A percentile compares a stretch with the other conserved stretches of the same genome.
These are phyloP conservation scores for Parambassis ranga DNA, from an alignment of 2,797 vertebrate species.

Conservation along the genomic window DNA sequence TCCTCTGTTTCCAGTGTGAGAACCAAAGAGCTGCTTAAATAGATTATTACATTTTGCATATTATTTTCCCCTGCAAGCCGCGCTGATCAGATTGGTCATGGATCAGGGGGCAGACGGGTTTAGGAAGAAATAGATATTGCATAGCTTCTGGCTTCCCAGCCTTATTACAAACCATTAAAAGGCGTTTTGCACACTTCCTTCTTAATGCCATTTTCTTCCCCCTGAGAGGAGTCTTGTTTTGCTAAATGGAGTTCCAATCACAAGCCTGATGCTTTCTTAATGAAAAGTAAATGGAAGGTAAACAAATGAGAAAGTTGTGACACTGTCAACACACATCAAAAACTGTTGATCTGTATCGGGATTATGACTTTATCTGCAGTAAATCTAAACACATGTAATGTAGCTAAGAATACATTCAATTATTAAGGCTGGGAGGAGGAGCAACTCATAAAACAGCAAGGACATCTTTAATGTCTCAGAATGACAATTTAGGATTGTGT, in stretches of 20 bases:
- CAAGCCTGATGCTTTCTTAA: conserved; percentile 39
- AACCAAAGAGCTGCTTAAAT: conserved; percentile 51
- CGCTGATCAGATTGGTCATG: conserved; percentile 73
- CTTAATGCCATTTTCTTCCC: conserved; percentile 57
- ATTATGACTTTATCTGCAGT: neutral
- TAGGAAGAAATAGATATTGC: conserved; percentile 68
- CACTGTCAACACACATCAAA: neutral
- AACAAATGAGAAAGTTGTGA: conserved; percentile 44
- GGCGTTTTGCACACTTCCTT: conserved; percentile 55
- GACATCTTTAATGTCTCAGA: neutral
- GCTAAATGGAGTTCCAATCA: conserved; percentile 59
- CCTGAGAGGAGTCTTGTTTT: conserved; percentile 49
- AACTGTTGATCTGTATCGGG: neutral
- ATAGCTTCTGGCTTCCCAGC: conserved; percentile 49
- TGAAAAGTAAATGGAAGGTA: conserved; percentile 54
- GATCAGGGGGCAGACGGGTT: conserved; percentile 67
- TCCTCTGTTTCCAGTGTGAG: conserved; percentile 26
- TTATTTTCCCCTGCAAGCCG: conserved; percentile 61
- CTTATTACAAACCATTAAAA: conserved; percentile 70
- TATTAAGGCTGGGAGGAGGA: neutral
- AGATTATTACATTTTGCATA: conserved; percentile 61
- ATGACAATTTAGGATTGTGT: too few species aligned
- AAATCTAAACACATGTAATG: neutral
- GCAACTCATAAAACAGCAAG: neutral
- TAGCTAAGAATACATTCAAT: neutral